Base-by-base conservation (phyloP, 2,888 invertebrate species). In the Mantis religiosa region DNA sequence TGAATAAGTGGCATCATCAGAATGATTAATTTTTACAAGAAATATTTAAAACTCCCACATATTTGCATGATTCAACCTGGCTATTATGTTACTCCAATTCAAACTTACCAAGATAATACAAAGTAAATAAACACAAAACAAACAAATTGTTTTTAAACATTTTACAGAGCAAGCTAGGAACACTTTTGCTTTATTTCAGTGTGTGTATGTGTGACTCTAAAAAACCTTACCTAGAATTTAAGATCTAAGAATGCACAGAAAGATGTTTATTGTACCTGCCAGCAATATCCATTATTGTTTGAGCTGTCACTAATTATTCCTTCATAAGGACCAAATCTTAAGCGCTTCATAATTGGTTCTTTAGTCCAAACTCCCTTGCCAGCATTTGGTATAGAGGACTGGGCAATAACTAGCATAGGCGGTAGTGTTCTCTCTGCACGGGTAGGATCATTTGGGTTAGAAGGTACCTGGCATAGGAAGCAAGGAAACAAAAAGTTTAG, bases 251-350 rank as follows among this genome's bases (percentile, higher is more conserved):
- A 71, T 20, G 20, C 20, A 71, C 20, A 71, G 1, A 71, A 6
- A 71, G 41, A 41, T 41, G 41, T 12, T 71, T 6, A 83, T 30
- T 83, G 4, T 83, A 93, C 93, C 92, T 92, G 92, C 93, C 93
- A 93, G 84, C 92, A 91, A 90, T 93, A 93, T 14, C 92, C 93
- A 41, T 83, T 82, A 47, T 89, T 90, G 47, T 91, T 91, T 14
- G 87, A 89, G 89, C 92, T 90, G 12, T 90, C 85, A 0, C 90
- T 90, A 54, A 90, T 87, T 9, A 91, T 91, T 15, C 93, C 93
- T 88, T 91, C 91, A 90, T 93, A 93, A 0, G 93, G 93, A 9
- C 93, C 93, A 91, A 93, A 92, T 87, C 91, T 90, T 27, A 91
- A 91, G n/a, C 92, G 90, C 8, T 90, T 89, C 28, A 91, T 91